These are phyloP conservation scores for Lasioglossum malachurum DNA, from an alignment of 2,888 invertebrate species.

Conservation along the genomic window DNA sequence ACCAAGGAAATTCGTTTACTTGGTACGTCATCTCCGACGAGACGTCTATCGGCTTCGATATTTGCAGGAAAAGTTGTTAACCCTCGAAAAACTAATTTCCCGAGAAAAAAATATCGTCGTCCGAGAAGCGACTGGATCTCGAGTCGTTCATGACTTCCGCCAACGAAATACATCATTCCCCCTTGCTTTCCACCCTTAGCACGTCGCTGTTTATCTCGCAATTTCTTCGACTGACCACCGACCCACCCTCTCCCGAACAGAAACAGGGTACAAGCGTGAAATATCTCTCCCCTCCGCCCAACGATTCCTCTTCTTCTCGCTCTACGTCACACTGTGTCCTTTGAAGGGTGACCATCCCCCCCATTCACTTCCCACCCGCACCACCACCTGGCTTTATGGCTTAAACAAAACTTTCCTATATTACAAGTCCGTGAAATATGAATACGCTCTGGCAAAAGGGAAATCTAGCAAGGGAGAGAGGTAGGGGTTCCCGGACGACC, in stretches of 20 bases:
- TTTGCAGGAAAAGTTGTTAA: neutral
- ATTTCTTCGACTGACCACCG: conserved; percentile 47
- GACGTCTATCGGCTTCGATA: neutral
- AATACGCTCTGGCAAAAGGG: conserved; percentile 78
- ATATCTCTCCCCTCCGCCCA: conserved; percentile 76
- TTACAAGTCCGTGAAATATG: conserved; percentile 84
- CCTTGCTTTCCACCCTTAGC: conserved; percentile 31
- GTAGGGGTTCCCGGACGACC: conserved; percentile 52
- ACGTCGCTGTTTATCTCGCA: conserved; percentile 42
- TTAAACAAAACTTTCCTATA: conserved; percentile 84
- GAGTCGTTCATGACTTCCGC: conserved; percentile 19
- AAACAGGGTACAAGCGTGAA: conserved; percentile 68
- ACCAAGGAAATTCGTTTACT: neutral
- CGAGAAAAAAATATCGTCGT: conserved; percentile 14
- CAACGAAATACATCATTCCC: conserved; percentile 54
- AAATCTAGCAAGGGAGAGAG: conserved; percentile 58
- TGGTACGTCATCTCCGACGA: neutral
- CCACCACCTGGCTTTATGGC: conserved; percentile 81
- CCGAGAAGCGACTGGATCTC: conserved; percentile 1
- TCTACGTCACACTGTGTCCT: conserved; percentile 60
- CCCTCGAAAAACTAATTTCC: conserved; percentile 24
- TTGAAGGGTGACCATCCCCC: conserved; percentile 75
- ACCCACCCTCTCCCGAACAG: neutral
- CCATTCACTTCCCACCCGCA: conserved; percentile 28
- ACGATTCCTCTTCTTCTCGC: conserved; percentile 49